phyloP scores from a whole-genome alignment of 2,888 invertebrate species.

The Sarcophaga variegata region DNA sequence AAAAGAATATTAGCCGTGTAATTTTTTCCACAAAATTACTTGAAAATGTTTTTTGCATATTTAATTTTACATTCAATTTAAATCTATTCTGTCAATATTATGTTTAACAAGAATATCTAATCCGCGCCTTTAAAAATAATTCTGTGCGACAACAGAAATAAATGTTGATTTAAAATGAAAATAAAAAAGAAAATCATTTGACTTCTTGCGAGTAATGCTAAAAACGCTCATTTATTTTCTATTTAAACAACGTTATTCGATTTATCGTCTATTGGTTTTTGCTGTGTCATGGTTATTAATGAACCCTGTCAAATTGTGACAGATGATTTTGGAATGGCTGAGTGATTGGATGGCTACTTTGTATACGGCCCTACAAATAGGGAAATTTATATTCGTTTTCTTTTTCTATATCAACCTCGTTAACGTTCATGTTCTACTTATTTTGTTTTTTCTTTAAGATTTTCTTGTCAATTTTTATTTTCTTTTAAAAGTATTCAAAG shows the following conservation, averaged over 20 bases:
- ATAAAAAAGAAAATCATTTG: too few relatives aligned
- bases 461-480: background rate
- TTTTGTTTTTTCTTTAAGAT: background rate
- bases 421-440: background rate
- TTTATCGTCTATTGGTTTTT: conserved; percentile 24
- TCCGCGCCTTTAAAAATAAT: too few relatives aligned
- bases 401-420: conserved; percentile 10
- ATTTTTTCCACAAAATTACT: too few relatives aligned
- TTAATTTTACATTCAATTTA: too few relatives aligned
- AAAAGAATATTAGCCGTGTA: too few relatives aligned
- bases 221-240: too few relatives aligned
- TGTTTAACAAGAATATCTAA: too few relatives aligned
- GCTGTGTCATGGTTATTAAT: conserved; percentile 40
- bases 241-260: background rate
- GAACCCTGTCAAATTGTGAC: conserved; percentile 43
- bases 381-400: background rate
- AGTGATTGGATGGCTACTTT: background rate
- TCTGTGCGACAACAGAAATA: too few relatives aligned
- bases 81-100: too few relatives aligned
- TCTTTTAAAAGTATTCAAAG: background rate
- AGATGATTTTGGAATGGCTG: conserved; percentile 2
- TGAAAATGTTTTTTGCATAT: too few relatives aligned
- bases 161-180: too few relatives aligned
- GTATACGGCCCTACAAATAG: background rate
- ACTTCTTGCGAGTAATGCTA: too few relatives aligned